phyloP scores from a whole-genome alignment of 2,888 invertebrate genomes.

The Callosobruchus maculatus region DNA sequence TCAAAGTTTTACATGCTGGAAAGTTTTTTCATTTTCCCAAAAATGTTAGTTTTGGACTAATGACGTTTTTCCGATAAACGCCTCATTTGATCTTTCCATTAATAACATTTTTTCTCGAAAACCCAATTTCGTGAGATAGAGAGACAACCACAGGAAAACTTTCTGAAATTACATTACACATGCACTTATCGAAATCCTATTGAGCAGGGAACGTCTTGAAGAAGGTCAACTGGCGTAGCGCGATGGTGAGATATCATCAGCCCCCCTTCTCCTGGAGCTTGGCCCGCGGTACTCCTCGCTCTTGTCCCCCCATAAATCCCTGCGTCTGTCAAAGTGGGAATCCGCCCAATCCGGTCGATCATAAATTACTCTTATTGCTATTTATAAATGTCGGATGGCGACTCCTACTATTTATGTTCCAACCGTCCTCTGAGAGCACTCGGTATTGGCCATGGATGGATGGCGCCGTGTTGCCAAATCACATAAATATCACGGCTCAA shows the following conservation, averaged over 20 bases:
- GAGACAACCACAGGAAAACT: too few relatives aligned
- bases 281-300: constrained; percentile 44
- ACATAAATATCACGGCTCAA: background rate
- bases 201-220: background rate
- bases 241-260: background rate
- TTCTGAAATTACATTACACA: too few relatives aligned
- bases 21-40: too few relatives aligned
- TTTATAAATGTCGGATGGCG: constrained; percentile 46
- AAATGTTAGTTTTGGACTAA: too few relatives aligned
- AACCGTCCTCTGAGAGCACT: constrained; percentile 27
- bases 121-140: too few relatives aligned
- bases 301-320: constrained; percentile 49
- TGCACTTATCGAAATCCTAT: too few relatives aligned
- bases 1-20: too few relatives aligned
- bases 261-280: background rate
- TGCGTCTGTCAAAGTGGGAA: constrained; percentile 45
- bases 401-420: constrained; percentile 34
- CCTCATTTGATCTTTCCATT: too few relatives aligned
- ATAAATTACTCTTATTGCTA: constrained; percentile 51
- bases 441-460: constrained; percentile 22
- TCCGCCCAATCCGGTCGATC: constrained; percentile 51
- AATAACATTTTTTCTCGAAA: too few relatives aligned
- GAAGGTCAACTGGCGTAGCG: background rate
- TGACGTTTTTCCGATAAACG: too few relatives aligned
- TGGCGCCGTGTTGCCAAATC: constrained; percentile 24